These are phyloP conservation scores for Callospermophilus lateralis DNA, from an alignment of 2,113 vertebrate genomes.

Conservation along the genomic window DNA sequence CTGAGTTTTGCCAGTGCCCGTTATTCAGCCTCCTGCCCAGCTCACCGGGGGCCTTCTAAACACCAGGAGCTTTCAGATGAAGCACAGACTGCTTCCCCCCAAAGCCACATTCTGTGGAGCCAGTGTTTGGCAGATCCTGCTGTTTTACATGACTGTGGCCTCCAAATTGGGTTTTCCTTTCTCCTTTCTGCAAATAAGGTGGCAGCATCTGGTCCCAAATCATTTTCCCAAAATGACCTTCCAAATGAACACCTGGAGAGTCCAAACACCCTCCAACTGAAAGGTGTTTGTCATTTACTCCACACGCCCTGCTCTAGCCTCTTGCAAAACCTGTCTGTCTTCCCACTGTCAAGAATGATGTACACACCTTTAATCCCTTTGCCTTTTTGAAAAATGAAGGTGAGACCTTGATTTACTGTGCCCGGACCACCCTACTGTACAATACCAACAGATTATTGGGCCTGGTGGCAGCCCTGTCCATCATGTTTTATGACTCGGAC, in stretches of 20 bases:
- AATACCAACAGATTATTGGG: slow-evolving; percentile 8
- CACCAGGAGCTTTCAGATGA: background rate
- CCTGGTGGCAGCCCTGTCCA: background rate
- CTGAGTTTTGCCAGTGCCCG: background rate
- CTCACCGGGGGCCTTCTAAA: background rate
- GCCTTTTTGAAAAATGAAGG: slow-evolving; percentile 59
- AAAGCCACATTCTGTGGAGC: background rate
- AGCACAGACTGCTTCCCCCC: background rate
- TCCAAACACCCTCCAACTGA: background rate
- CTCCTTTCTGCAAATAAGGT: background rate
- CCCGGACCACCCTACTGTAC: background rate
- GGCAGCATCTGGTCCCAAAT: background rate
- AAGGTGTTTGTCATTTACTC: background rate
- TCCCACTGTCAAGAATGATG: background rate
- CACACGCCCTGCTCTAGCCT: background rate
- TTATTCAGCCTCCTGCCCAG: background rate
- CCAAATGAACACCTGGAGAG: background rate
- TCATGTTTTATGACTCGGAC: slow-evolving; percentile 35
- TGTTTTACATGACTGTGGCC: background rate
- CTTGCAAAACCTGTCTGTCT: background rate
- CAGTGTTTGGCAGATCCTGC: background rate
- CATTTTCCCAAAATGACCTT: slow-evolving; percentile 1
- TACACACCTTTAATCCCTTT: background rate
- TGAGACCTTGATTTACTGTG: slow-evolving; percentile 32
- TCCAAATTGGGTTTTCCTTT: background rate